These are phyloP conservation scores for Suillia variegata DNA, from an alignment of 2,888 invertebrate species.

Conservation along the genomic window DNA sequence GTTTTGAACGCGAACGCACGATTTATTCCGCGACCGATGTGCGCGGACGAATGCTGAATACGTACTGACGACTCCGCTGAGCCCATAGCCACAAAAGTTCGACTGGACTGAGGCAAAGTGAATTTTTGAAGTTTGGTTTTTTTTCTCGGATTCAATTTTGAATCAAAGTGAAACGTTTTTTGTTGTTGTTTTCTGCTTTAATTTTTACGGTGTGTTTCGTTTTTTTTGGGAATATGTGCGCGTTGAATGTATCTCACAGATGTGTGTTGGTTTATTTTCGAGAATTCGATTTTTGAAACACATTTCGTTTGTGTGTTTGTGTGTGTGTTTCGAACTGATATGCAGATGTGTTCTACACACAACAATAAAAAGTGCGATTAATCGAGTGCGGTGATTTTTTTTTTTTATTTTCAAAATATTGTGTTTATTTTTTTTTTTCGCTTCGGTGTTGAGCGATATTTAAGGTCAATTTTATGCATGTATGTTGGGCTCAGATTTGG, in stretches of 20 bases:
- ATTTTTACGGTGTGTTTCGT: not conserved
- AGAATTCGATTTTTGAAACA: no score
- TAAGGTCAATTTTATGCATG: not conserved
- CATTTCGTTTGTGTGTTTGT: no score
- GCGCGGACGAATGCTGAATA: conserved; percentile 17
- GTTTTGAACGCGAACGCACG: not conserved
- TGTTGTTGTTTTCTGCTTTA: not conserved
- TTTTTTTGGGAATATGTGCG: no score
- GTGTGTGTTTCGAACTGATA: no score
- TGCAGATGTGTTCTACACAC: no score
- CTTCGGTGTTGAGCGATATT: not conserved
- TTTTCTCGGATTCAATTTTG: not conserved
- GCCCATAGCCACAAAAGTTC: not conserved
- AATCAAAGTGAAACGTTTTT: not conserved
- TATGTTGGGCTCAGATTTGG: no score
- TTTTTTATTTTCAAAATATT: no score
- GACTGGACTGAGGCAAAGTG: not conserved
- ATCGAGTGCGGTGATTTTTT: not conserved
- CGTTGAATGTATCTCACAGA: no score
- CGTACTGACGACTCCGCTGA: conserved; percentile 13
- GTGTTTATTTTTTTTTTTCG: no score
- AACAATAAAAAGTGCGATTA: no score
- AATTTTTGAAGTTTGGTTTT: not conserved
- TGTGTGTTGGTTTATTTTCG: no score
- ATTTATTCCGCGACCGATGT: conserved; percentile 10